These are phyloP conservation scores for Leptinotarsa haldemani DNA, from an alignment of 2,888 invertebrate species.

Conservation along the genomic window DNA sequence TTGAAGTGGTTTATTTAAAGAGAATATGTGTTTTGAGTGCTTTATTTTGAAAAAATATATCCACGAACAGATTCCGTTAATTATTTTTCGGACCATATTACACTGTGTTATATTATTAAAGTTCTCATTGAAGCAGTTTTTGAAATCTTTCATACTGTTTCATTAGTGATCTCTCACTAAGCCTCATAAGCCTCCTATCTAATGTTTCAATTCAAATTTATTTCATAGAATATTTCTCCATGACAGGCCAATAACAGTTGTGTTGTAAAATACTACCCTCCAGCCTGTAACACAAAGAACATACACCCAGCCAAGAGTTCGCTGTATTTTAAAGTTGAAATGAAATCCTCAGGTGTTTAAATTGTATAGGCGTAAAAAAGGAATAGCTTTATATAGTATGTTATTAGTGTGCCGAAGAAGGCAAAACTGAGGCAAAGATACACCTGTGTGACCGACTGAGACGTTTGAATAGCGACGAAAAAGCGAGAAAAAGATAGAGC, in stretches of 20 bases:
- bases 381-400: constrained; percentile 61
- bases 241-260: neutral
- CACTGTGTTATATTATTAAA: too few species aligned
- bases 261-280: constrained; percentile 19
- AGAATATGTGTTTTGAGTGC: too few species aligned
- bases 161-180: too few species aligned
- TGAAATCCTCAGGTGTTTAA: constrained; percentile 60
- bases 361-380: constrained; percentile 62
- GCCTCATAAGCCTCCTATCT: too few species aligned
- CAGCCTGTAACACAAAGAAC: constrained; percentile 24
- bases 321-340: constrained; percentile 47
- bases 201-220: too few species aligned
- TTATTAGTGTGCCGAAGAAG: constrained; percentile 61
- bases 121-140: too few species aligned
- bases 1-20: too few species aligned
- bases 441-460: constrained; percentile 42
- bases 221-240: neutral
- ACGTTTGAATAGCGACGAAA: constrained; percentile 34
- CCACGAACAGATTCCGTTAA: too few species aligned
- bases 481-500: constrained; percentile 54
- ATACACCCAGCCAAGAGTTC: constrained; percentile 21
- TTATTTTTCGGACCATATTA: too few species aligned
- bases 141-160: too few species aligned
- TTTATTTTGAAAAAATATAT: too few species aligned
- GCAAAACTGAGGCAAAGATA: constrained; percentile 51